Evolutionary conservation across 2,888 invertebrate genomes (phyloP).

Genomic region (Hyposoter dolosus): DNA sequence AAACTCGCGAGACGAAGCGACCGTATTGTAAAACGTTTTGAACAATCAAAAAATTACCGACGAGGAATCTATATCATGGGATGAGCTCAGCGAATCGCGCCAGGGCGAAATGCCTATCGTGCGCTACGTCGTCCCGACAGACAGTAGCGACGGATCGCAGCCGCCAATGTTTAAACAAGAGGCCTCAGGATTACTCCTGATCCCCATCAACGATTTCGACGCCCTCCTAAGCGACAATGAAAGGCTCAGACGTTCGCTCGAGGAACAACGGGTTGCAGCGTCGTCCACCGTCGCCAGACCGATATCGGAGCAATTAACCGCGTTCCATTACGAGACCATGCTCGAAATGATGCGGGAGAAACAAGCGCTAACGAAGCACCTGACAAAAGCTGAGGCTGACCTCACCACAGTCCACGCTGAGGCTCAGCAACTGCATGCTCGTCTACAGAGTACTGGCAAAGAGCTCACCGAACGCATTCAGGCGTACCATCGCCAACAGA

Average conservation of each 20-base stretch:
- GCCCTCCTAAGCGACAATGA: background rate
- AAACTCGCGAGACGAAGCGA: background rate
- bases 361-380: background rate
- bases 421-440: background rate
- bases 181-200: background rate
- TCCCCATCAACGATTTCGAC: background rate
- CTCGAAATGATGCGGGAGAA: background rate
- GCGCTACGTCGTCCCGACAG: background rate
- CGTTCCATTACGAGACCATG: background rate
- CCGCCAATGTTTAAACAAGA: background rate
- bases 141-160: fast-evolving
- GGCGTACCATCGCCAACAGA: background rate
- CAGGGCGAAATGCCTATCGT: background rate
- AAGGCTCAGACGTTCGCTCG: too few relatives aligned
- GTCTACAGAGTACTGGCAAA: background rate
- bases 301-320: background rate
- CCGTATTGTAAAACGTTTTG: background rate
- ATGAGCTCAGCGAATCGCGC: background rate
- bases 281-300: background rate
- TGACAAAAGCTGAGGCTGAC: background rate
- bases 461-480: background rate
- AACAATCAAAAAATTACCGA: background rate
- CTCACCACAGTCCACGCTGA: background rate
- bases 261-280: too few relatives aligned
- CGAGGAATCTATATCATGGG: background rate